Evolutionary conservation across 1,140 invertebrate species (phyloP), one percentile per base, ranked within the genome.

Genomic region (Chironomus striatipennis): DNA sequence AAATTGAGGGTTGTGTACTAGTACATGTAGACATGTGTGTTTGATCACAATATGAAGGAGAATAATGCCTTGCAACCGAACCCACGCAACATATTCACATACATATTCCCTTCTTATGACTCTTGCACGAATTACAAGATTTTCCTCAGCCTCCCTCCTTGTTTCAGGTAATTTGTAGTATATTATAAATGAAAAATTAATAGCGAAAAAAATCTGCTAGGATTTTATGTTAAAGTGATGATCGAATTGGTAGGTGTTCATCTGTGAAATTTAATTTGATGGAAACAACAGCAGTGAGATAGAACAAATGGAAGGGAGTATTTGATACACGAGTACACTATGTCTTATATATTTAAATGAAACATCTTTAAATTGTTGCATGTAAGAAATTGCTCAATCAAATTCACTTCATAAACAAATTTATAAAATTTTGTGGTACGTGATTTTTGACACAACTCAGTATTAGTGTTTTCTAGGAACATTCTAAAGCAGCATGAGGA

Each of bases 241-340:
- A 70, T 18, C 20, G 65, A 70, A 70, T 70, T 70, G 18, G 65
- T 70, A 70, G 65, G 65, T 70, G 65, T 70, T 70, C 65, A 70
- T 70, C 65, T 21, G 65, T 70, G 20, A 70, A 70, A 70, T 70
- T 70, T 70, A 70, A 70, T 70, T 70, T 70, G 9, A 70, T 70
- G 65, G 65, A 70, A 70, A 7, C 24, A 34, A 34, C 24, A 34
- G 24, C 24, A 34, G 24, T 34, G 24, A 34, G 24, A 34, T 34
- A 34, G 24, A 34, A 34, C 24, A 34, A 34, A 34, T 34, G 24
- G 24, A 34, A 34, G 24, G 24, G 24, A 34, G 24, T 34, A 34
- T 34, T 34, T 34, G 24, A 34, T 34, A 34, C 24, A 34, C 24
- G 1, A 34, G n/a, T n/a, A n/a, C n/a, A n/a, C n/a, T n/a, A n/a